Percentiles rank a stretch among this genome's conserved stretches.
These are phyloP conservation scores for Antrozous pallidus DNA, from an alignment of 2,797 vertebrate genomes.

Conservation along the genomic window DNA sequence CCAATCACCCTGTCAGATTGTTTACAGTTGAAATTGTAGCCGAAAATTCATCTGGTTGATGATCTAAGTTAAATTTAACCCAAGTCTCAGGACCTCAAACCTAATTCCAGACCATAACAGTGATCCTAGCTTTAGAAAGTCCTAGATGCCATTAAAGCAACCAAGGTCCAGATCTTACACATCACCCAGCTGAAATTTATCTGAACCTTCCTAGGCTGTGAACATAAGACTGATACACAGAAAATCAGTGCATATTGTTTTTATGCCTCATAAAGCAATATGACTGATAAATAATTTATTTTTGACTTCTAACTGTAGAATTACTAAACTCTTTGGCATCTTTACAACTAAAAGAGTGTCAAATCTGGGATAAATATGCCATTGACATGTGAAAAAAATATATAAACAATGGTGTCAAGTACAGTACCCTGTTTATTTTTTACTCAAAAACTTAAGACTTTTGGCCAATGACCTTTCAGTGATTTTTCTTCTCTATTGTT, in stretches of 20 bases:
- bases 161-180: background rate
- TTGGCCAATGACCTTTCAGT: background rate
- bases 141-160: background rate
- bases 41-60: conserved; percentile 72
- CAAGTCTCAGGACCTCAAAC: conserved; percentile 47
- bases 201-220: background rate
- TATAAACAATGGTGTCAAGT: background rate
- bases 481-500: background rate
- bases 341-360: background rate
- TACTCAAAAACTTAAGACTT: background rate
- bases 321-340: background rate
- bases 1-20: conserved; percentile 77
- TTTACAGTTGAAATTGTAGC: conserved; percentile 72
- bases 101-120: conserved; percentile 5
- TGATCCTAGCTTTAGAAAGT: background rate
- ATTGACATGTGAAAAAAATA: background rate
- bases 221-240: background rate
- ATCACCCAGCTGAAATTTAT: no score
- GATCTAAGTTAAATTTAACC: conserved; percentile 78
- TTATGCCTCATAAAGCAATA: background rate
- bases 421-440: background rate
- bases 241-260: background rate
- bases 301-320: background rate
- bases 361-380: background rate
- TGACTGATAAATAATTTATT: background rate